Conservation (phyloP, 2,113 vertebrate species). For the Ceuthmochares aereus region DNA sequence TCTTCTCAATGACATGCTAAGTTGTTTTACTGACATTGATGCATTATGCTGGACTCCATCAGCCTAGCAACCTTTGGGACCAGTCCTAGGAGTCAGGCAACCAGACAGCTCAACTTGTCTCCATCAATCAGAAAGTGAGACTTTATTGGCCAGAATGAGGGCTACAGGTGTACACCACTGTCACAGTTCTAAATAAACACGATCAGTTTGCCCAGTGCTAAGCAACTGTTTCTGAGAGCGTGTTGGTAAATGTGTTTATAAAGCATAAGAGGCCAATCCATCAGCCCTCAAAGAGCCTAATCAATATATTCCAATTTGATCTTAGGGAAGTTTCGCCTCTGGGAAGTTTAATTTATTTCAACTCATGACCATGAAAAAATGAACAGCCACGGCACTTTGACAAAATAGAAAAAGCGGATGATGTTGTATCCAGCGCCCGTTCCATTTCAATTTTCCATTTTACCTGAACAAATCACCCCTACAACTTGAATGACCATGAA, state of each 20-base stretch:
- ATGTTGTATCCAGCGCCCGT: conserved; percentile 59
- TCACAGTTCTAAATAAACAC: conserved; percentile 75
- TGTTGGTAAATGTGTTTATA: conserved; percentile 82
- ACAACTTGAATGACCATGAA: conserved; percentile 67
- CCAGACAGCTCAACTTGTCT: conserved; percentile 67
- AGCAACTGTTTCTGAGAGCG: conserved; percentile 74
- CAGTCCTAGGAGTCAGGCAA: conserved; percentile 59
- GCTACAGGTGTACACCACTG: conserved; percentile 58
- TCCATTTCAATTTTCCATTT: conserved; percentile 78
- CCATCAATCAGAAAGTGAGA: conserved; percentile 67
- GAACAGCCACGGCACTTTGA: conserved; percentile 72
- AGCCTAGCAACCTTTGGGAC: conserved; percentile 63
- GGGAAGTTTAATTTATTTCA: conserved; percentile 84
- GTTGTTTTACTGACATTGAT: conserved; percentile 68
- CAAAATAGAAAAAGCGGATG: conserved; percentile 68
- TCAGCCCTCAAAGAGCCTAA: conserved; percentile 81
- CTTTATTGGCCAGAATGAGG: conserved; percentile 50
- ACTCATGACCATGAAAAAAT: conserved; percentile 77
- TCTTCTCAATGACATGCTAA: conserved; percentile 51
- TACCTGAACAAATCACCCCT: conserved; percentile 75
- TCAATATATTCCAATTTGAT: conserved; percentile 84
- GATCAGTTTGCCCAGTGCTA: conserved; percentile 70
- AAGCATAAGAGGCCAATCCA: conserved; percentile 77
- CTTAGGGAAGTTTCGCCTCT: conserved; percentile 75
- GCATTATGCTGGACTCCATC: conserved; percentile 59